These are phyloP conservation scores for Caenorhabditis parvicauda DNA, from an alignment of 2,888 invertebrate species.

Conservation along the genomic window DNA sequence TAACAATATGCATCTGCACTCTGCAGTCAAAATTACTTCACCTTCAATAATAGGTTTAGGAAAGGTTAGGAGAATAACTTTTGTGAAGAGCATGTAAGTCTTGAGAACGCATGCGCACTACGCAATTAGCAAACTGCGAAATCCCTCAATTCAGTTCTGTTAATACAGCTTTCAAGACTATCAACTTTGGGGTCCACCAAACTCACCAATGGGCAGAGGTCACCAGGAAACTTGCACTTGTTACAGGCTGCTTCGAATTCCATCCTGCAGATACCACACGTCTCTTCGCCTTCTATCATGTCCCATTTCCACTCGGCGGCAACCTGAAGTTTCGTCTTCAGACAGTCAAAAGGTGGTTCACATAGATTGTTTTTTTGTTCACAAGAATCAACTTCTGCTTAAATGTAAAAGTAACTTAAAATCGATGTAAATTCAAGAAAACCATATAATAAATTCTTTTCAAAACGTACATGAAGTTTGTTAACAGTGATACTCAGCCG, in stretches of 20 bases:
- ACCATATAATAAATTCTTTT: background rate
- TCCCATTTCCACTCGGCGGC: slow-evolving; percentile 94
- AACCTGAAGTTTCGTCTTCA: slow-evolving; percentile 39
- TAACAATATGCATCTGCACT: too few relatives aligned
- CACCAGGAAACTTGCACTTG: slow-evolving; percentile 56
- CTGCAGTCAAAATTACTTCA: too few relatives aligned
- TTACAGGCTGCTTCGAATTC: slow-evolving; percentile 78
- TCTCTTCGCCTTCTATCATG: slow-evolving; percentile 91
- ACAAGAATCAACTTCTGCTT: too few relatives aligned
- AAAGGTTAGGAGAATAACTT: too few relatives aligned
- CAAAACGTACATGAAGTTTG: slow-evolving; percentile 28
- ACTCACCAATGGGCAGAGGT: slow-evolving; percentile 54
- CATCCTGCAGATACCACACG: slow-evolving; percentile 97
- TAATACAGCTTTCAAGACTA: too few relatives aligned
- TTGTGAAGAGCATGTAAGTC: too few relatives aligned
- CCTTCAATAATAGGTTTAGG: too few relatives aligned
- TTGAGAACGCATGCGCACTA: background rate
- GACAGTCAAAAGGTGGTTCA: too few relatives aligned
- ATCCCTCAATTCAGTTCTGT: too few relatives aligned
- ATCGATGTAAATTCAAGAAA: too few relatives aligned
- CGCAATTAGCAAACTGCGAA: background rate
- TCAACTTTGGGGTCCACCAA: background rate
- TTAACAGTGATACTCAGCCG: slow-evolving; percentile 26
- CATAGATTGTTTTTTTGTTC: too few relatives aligned
- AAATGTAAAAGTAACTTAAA: too few relatives aligned